Evolutionary conservation across 1,140 invertebrate species (phyloP).

Genomic region (Melitaea cinxia): DNA sequence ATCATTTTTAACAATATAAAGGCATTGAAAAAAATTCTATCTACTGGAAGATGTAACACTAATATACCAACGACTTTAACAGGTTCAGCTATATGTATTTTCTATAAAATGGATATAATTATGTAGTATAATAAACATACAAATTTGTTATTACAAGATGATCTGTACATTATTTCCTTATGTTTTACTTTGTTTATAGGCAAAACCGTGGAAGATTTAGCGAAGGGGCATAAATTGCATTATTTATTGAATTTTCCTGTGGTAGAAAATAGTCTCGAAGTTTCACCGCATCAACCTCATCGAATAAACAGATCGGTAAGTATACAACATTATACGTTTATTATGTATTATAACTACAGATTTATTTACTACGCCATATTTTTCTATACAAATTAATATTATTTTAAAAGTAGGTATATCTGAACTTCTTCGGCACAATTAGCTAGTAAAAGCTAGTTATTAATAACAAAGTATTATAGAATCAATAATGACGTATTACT

Average conservation of each 20-base stretch:
- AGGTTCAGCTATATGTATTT: conserved; percentile 48
- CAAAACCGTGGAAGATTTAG: conserved; percentile 67
- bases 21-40: conserved; percentile 65
- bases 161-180: neutral
- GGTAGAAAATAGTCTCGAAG: conserved; percentile 29
- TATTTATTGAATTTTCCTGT: conserved; percentile 46
- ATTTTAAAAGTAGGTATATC: too few relatives aligned
- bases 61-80: conserved; percentile 71
- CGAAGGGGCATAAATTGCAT: conserved; percentile 68
- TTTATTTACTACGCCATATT: too few relatives aligned
- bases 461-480: too few relatives aligned
- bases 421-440: too few relatives aligned
- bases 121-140: too few relatives aligned
- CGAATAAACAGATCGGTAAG: conserved; percentile 45
- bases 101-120: too few relatives aligned
- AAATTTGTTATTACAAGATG: too few relatives aligned
- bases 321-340: too few relatives aligned
- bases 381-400: too few relatives aligned
- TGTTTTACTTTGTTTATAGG: conserved; percentile 39
- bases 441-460: too few relatives aligned
- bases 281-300: conserved; percentile 25
- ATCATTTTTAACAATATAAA: conserved; percentile 67
- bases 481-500: too few relatives aligned
- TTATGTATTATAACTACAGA: too few relatives aligned
- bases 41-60: conserved; percentile 69